These are phyloP conservation scores for Scolopax bukidnonensis DNA, from an alignment of 2,797 vertebrate genomes.

Conservation along the genomic window DNA sequence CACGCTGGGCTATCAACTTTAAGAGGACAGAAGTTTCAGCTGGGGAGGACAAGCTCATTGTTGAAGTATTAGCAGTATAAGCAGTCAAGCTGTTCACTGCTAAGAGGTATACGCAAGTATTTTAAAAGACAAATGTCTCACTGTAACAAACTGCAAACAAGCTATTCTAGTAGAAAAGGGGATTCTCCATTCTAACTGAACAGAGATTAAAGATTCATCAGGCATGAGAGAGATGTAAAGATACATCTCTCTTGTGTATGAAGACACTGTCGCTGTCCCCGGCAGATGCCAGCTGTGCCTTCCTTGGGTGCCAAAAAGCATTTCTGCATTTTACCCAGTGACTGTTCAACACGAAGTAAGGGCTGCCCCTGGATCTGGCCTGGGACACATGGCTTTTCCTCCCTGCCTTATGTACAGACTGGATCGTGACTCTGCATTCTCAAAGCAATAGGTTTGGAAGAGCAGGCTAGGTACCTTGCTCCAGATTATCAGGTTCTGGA, in stretches of 20 bases:
- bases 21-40: background rate
- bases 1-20: background rate
- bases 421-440: background rate
- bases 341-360: background rate
- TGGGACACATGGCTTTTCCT: background rate
- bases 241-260: fast-evolving
- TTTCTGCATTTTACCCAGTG: background rate
- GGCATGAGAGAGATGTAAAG: background rate
- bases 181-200: background rate
- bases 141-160: background rate
- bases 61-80: background rate
- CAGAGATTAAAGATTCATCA: background rate
- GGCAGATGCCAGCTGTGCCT: background rate
- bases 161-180: background rate
- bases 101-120: background rate
- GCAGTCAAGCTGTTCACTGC: background rate
- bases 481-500: background rate
- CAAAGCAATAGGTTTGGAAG: background rate
- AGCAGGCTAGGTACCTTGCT: background rate
- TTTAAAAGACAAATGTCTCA: background rate
- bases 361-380: background rate
- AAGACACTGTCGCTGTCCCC: background rate
- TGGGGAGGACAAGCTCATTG: background rate
- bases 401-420: too few relatives aligned
- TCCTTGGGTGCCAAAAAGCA: background rate